These are phyloP conservation scores for Nyctereutes procyonoides DNA, from an alignment of 2,113 vertebrate species.

Conservation along the genomic window DNA sequence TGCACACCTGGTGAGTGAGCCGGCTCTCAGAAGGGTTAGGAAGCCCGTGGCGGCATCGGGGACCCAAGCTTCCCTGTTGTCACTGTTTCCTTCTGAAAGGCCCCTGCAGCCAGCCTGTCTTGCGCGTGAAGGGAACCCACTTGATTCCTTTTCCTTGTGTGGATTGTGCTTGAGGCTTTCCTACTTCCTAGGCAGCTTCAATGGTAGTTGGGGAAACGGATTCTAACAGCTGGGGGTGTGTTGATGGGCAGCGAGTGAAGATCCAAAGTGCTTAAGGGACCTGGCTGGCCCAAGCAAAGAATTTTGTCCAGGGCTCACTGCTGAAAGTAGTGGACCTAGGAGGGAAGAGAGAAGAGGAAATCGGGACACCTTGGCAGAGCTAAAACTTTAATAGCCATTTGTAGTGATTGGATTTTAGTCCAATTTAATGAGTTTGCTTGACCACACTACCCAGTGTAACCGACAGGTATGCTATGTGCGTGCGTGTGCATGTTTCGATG, in stretches of 20 bases:
- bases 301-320: neutral
- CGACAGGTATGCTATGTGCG: rapidly evolving
- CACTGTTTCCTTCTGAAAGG: constrained; percentile 22
- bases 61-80: neutral
- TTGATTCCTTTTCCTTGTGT: neutral
- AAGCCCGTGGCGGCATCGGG: neutral
- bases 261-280: too few species aligned
- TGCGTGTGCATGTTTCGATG: rapidly evolving
- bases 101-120: neutral
- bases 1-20: neutral
- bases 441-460: neutral
- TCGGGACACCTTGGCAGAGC: neutral
- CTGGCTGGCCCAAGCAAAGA: neutral
- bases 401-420: neutral
- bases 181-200: neutral
- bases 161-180: neutral
- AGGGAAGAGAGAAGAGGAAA: neutral
- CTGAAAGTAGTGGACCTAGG: neutral
- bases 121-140: rapidly evolving
- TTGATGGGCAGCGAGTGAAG: neutral
- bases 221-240: neutral
- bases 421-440: neutral
- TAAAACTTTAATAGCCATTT: neutral
- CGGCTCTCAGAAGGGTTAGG: neutral
- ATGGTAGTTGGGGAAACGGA: neutral